These are phyloP conservation scores for Pedetes capensis DNA, from an alignment of 2,113 vertebrate genomes.

Conservation along the genomic window DNA sequence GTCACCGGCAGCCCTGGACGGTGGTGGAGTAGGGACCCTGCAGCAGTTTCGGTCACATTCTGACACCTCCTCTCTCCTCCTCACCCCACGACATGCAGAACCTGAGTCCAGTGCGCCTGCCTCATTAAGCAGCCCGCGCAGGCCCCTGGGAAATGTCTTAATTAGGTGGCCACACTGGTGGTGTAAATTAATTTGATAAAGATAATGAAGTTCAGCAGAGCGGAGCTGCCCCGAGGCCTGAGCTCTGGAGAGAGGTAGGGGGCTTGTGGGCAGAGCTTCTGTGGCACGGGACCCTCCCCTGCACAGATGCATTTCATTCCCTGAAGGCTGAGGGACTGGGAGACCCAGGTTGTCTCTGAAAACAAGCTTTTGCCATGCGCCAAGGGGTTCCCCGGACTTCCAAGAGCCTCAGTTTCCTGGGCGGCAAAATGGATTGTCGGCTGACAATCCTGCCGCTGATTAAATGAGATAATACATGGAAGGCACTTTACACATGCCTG, in stretches of 20 bases:
- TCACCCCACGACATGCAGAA: background rate
- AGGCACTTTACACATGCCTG: fast-evolving
- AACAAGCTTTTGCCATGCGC: background rate
- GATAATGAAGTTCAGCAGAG: constrained; percentile 60
- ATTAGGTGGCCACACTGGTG: constrained; percentile 65
- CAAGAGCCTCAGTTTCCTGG: background rate
- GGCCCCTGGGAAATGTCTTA: constrained; percentile 59
- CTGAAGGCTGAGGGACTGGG: background rate
- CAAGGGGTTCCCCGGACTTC: background rate
- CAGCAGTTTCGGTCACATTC: fast-evolving
- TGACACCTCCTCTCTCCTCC: background rate
- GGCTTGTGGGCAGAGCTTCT: fast-evolving
- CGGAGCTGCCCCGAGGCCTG: background rate
- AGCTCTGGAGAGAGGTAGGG: background rate
- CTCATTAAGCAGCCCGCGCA: constrained; percentile 55
- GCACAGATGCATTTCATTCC: background rate
- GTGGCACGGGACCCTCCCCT: fast-evolving
- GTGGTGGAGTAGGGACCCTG: fast-evolving
- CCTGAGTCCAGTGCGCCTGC: background rate
- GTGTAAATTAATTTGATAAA: constrained; percentile 72
- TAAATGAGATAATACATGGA: fast-evolving
- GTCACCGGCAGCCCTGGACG: fast-evolving
- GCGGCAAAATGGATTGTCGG: background rate
- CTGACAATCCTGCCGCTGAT: fast-evolving
- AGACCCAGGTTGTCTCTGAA: background rate